Base-by-base conservation (phyloP, 2,113 vertebrate genomes). In the Rattus rattus region DNA sequence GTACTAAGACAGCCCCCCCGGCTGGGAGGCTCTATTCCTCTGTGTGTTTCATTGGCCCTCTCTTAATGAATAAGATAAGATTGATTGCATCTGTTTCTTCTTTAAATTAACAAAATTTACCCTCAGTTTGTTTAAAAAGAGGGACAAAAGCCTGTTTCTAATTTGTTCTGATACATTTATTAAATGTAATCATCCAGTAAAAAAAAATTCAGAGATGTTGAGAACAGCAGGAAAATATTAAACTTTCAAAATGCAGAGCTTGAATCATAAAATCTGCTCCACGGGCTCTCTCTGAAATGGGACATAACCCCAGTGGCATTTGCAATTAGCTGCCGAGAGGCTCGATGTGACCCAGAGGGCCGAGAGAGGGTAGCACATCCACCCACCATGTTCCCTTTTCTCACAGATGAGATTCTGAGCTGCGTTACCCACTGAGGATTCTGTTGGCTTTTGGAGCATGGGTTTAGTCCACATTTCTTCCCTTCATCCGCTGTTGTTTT, bases 211-310 rank as follows among this genome's bases (percentile, higher is more conserved):
- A 85, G 79, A 92, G 90, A 96, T 88, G 85, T 93, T 93, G 90
- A 91, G 96, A 97, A 97, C 96, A 97, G 95, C 97, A 97, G 97
- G 98, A 96, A 97, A 96, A 94, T 96, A 97, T 97, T 96, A 97
- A 97, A 92, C 94, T 96, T 97, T n/a, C 76, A 79, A 70, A 56
- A 75, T 77, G 77, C 49, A 86, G 90, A 95, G 92, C 88, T 95
- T 92, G 94, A 95, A 90, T 95, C 97, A 94, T 95, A 96, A 96
- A 96, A 73, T 65, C 88, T n/a, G 73, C 91, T 91, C 92, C 9
- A 2, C 75, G 93, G 80, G 90, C 90, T 96, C 49, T 67, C 86
- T 69, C 56, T 97, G 98, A 97, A 97, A 96, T 0, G 63, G 91
- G 96, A 95, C 94, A 87, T 91, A 85, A 83, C 91, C 95, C 95